Conservation (phyloP, 1,140 invertebrate species). For the Drosophila kanapiae region DNA sequence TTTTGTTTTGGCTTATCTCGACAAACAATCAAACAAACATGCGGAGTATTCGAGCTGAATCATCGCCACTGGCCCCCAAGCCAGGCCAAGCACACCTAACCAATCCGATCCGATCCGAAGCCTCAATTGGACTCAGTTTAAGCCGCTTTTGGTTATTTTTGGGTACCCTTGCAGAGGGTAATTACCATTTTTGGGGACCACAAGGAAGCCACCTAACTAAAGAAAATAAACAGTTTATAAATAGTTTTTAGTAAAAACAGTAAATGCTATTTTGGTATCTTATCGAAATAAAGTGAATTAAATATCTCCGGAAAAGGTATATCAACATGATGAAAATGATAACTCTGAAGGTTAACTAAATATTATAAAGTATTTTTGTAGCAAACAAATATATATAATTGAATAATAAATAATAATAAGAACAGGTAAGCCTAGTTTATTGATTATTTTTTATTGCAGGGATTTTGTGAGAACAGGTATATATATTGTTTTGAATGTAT, state of each 20-base stretch:
- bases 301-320: neutral
- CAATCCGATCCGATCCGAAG: constrained; percentile 46
- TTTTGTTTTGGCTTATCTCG: constrained; percentile 59
- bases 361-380: neutral
- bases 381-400: too few species aligned
- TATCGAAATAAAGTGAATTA: neutral
- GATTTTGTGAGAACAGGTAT: neutral
- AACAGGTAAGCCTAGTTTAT: neutral
- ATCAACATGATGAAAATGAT: neutral
- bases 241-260: constrained; percentile 6
- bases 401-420: neutral
- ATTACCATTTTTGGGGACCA: neutral
- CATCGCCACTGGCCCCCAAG: constrained; percentile 55
- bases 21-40: constrained; percentile 61
- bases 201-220: constrained; percentile 13
- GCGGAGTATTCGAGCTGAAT: constrained; percentile 60
- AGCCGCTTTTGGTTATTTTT: constrained; percentile 63
- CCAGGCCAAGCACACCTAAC: constrained; percentile 26
- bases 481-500: neutral
- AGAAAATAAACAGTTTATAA: constrained; percentile 14
- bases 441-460: neutral
- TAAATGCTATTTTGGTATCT: neutral
- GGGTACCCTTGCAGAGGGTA: constrained; percentile 23
- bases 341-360: neutral
- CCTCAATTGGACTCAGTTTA: constrained; percentile 67